phyloP scores from a whole-genome alignment of 2,888 invertebrate genomes.

The Chrysopilus asiliformis region DNA sequence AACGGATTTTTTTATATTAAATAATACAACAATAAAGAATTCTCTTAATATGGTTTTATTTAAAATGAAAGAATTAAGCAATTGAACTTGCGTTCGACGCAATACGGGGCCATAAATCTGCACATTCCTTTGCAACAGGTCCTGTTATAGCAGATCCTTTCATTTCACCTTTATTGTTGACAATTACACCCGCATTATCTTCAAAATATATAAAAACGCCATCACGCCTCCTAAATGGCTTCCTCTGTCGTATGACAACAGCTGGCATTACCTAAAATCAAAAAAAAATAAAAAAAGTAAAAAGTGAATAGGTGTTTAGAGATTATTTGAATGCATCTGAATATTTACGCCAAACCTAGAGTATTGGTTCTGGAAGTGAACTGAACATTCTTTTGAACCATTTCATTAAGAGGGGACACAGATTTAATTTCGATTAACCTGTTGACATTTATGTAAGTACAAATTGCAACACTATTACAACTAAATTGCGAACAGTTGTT shows the following conservation, averaged over 20 bases:
- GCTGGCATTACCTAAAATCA: constrained; percentile 86
- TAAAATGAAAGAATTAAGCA: constrained; percentile 46
- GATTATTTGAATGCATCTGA: too few relatives aligned
- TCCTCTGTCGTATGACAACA: constrained; percentile 95
- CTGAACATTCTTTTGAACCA: too few relatives aligned
- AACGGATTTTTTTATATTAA: constrained; percentile 6
- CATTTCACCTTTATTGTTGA: constrained; percentile 99
- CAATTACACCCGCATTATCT: constrained; percentile 99
- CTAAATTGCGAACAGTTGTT: constrained; percentile 2
- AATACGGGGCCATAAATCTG: constrained; percentile 99
- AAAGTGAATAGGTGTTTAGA: too few relatives aligned
- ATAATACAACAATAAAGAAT: too few relatives aligned
- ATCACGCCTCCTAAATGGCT: constrained; percentile 98
- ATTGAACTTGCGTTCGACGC: constrained; percentile 99
- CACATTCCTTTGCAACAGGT: constrained; percentile 99
- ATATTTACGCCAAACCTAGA: too few relatives aligned
- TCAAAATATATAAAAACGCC: constrained; percentile 99
- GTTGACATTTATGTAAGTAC: too few relatives aligned
- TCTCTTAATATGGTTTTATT: neutral
- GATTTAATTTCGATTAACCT: too few relatives aligned
- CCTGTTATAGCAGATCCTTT: constrained; percentile 99
- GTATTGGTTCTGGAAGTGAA: too few relatives aligned
- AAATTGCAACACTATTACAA: too few relatives aligned
- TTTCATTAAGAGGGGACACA: too few relatives aligned
- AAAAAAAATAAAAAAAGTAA: too few relatives aligned